Evolutionary conservation across 2,113 vertebrate genomes (phyloP).

Genomic region (Istiophorus platypterus): DNA sequence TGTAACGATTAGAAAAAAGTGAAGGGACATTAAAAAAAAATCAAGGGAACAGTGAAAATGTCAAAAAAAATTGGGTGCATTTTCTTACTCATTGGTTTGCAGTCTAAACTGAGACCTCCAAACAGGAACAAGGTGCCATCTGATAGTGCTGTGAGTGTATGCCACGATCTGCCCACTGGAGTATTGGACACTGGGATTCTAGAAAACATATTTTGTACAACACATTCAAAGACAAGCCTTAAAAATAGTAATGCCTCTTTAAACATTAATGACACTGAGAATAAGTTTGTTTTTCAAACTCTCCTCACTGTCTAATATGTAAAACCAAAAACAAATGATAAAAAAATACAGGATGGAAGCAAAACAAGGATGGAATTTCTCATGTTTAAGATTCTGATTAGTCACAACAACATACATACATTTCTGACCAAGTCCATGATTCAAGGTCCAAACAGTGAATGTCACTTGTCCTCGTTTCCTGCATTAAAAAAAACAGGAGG

Average conservation of each 20-base stretch:
- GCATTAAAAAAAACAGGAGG: constrained; percentile 53
- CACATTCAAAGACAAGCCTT: neutral
- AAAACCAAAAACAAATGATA: neutral
- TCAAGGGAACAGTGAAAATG: neutral
- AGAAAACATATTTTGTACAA: constrained; percentile 44
- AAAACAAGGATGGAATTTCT: too few relatives aligned
- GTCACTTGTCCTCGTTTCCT: constrained; percentile 95
- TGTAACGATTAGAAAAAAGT: neutral
- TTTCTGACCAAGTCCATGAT: constrained; percentile 94
- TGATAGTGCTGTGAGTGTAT: constrained; percentile 90
- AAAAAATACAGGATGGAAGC: neutral
- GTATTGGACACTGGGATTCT: constrained; percentile 84
- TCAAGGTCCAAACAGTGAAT: constrained; percentile 92
- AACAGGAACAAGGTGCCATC: constrained; percentile 92
- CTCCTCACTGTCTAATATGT: neutral
- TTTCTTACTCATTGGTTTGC: constrained; percentile 92
- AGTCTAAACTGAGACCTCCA: constrained; percentile 93
- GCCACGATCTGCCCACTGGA: constrained; percentile 94
- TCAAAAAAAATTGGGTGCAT: neutral
- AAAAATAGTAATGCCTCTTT: neutral
- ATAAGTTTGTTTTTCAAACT: neutral
- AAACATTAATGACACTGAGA: neutral
- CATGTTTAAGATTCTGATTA: neutral
- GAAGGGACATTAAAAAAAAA: neutral
- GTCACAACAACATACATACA: constrained; percentile 85